A percentile compares a stretch with the other conserved stretches of the same genome.
Evolutionary conservation across 2,113 vertebrate species (phyloP).

Genomic region (Pseudorasbora parva): DNA sequence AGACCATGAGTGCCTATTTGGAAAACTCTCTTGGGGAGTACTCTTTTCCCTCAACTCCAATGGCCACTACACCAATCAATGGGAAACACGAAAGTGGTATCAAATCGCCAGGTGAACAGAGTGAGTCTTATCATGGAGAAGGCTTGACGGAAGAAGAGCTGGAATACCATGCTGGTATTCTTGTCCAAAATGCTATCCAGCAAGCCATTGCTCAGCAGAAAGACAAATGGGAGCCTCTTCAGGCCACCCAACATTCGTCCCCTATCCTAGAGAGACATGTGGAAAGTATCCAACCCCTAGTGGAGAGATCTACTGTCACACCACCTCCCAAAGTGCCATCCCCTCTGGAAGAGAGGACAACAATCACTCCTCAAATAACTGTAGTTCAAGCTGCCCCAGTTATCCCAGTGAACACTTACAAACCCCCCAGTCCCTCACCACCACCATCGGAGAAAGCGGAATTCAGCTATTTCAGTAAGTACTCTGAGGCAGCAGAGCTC

Average conservation of each 20-base stretch:
- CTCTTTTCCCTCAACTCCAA: slow-evolving; percentile 84
- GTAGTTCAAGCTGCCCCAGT: slow-evolving; percentile 70
- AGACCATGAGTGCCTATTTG: slow-evolving; percentile 82
- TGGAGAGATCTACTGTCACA: slow-evolving; percentile 67
- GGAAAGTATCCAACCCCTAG: slow-evolving; percentile 51
- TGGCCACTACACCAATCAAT: slow-evolving; percentile 81
- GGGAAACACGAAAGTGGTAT: slow-evolving; percentile 73
- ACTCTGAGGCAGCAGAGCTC: slow-evolving; percentile 92
- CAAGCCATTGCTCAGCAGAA: slow-evolving; percentile 87
- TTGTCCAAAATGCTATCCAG: slow-evolving; percentile 92
- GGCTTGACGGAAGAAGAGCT: slow-evolving; percentile 82
- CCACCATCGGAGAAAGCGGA: slow-evolving; percentile 81
- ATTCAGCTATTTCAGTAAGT: slow-evolving; percentile 96
- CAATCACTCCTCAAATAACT: slow-evolving; percentile 77
- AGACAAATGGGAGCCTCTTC: slow-evolving; percentile 68
- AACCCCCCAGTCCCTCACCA: slow-evolving; percentile 73
- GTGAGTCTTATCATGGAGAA: slow-evolving; percentile 70
- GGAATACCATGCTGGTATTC: slow-evolving; percentile 88
- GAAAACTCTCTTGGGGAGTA: slow-evolving; percentile 81
- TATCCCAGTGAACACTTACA: slow-evolving; percentile 63
- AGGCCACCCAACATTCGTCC: slow-evolving; percentile 46
- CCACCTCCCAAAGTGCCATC: slow-evolving; percentile 81
- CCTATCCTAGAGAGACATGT: slow-evolving; percentile 55
- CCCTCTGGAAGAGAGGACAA: slow-evolving; percentile 78
- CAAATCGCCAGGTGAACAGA: slow-evolving; percentile 77